Evolutionary conservation across 2,113 vertebrate species (phyloP).

Genomic region (Erythrolamprus reginae): DNA sequence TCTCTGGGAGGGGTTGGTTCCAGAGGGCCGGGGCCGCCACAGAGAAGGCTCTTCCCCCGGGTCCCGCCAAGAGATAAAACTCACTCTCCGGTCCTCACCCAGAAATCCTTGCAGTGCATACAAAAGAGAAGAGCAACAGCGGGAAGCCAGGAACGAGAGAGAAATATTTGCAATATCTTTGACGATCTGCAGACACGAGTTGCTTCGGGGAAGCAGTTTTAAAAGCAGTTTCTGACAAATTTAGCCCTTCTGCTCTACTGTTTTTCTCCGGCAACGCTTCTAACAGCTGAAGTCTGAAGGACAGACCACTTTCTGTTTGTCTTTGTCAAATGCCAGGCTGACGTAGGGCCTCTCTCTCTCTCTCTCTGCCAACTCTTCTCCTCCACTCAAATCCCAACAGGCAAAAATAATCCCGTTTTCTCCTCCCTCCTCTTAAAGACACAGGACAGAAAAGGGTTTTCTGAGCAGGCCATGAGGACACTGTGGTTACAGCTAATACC

Average conservation of each 20-base stretch:
- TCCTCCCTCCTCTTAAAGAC: slow-evolving; percentile 2
- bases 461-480: background rate
- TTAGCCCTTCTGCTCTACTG: background rate
- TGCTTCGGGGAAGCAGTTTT: background rate
- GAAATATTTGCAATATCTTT: too few species aligned
- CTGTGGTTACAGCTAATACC: background rate
- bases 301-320: background rate
- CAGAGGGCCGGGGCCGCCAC: too few species aligned
- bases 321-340: background rate
- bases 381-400: background rate
- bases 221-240: background rate
- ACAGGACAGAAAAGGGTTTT: background rate
- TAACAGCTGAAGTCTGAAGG: background rate
- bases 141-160: background rate
- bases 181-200: background rate
- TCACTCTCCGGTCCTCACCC: background rate
- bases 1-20: too few species aligned
- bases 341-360: too few species aligned
- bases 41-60: too few species aligned
- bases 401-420: background rate
- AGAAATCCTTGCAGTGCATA: background rate
- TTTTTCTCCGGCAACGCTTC: background rate
- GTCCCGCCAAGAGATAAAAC: background rate
- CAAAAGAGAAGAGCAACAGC: too few species aligned
- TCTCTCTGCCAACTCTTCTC: background rate